A percentile compares a stretch with the other conserved stretches of the same genome.
These are phyloP conservation scores for Phylloscopus trochiloides DNA, from an alignment of 2,113 vertebrate species.

Conservation along the genomic window DNA sequence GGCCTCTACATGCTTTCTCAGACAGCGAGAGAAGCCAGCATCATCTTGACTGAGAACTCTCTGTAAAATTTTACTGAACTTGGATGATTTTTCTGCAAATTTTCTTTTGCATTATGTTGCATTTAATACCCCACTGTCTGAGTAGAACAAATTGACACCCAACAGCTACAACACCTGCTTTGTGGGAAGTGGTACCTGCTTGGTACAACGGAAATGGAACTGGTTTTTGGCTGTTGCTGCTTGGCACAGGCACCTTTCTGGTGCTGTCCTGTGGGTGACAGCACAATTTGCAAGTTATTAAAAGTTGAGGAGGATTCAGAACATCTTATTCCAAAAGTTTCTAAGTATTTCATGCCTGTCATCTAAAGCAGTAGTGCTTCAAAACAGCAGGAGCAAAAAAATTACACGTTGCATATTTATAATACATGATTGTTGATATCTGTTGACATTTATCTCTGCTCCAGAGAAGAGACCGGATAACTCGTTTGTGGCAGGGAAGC, in stretches of 20 bases:
- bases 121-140: not conserved
- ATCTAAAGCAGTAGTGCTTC: constrained; percentile 13
- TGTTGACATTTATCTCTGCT: constrained; percentile 40
- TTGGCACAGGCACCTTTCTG: not conserved
- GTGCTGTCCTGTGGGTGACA: constrained; percentile 14
- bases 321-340: not conserved
- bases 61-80: not conserved
- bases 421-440: constrained; percentile 37
- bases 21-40: accelerated
- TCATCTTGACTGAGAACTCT: not conserved
- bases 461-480: not conserved
- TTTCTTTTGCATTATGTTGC: not conserved
- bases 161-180: not conserved
- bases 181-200: not conserved
- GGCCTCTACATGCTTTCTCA: not conserved
- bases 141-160: not conserved
- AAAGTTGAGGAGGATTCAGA: constrained; percentile 39
- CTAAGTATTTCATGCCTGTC: constrained; percentile 46
- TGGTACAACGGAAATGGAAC: not conserved
- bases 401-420: constrained; percentile 8
- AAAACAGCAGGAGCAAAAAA: constrained; percentile 21
- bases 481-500: not conserved
- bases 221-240: not conserved
- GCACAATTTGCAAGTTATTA: not conserved
- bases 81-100: not conserved